These are phyloP conservation scores for Pyrrhia umbra DNA, from an alignment of 2,888 invertebrate genomes.

Conservation along the genomic window DNA sequence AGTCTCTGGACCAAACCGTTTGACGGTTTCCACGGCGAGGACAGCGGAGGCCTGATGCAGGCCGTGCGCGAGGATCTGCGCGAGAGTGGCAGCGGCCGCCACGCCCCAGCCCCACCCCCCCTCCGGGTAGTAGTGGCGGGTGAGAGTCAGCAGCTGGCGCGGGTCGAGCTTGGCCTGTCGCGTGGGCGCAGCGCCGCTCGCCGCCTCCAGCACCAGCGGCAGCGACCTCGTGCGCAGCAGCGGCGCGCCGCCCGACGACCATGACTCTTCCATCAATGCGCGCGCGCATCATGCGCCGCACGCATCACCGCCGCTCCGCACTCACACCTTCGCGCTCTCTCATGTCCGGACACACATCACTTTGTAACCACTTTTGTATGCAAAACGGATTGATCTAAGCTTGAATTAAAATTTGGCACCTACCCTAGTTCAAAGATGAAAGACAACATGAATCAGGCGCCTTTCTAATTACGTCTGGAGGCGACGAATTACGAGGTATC, in stretches of 20 bases:
- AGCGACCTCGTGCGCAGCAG: slow-evolving; percentile 92
- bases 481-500: background rate
- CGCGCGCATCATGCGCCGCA: slow-evolving; percentile 85
- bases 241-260: slow-evolving; percentile 90
- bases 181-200: slow-evolving; percentile 85
- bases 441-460: background rate
- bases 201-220: slow-evolving; percentile 91
- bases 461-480: slow-evolving; percentile 40
- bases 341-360: slow-evolving; percentile 80
- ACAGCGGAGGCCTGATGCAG: slow-evolving; percentile 92
- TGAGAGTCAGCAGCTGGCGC: slow-evolving; percentile 91
- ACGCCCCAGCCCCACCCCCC: slow-evolving; percentile 97
- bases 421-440: background rate
- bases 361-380: slow-evolving; percentile 39
- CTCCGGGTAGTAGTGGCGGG: slow-evolving; percentile 96
- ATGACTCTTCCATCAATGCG: slow-evolving; percentile 89
- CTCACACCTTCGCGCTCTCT: slow-evolving; percentile 72
- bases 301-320: slow-evolving; percentile 81
- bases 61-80: slow-evolving; percentile 94
- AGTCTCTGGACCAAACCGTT: slow-evolving; percentile 90
- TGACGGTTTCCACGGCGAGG: slow-evolving; percentile 90
- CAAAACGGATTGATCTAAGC: background rate
- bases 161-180: slow-evolving; percentile 88
- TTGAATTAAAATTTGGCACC: background rate
- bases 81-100: slow-evolving; percentile 92